Base-by-base conservation (phyloP, 2,797 vertebrate species). In the Onychomys leucogaster region DNA sequence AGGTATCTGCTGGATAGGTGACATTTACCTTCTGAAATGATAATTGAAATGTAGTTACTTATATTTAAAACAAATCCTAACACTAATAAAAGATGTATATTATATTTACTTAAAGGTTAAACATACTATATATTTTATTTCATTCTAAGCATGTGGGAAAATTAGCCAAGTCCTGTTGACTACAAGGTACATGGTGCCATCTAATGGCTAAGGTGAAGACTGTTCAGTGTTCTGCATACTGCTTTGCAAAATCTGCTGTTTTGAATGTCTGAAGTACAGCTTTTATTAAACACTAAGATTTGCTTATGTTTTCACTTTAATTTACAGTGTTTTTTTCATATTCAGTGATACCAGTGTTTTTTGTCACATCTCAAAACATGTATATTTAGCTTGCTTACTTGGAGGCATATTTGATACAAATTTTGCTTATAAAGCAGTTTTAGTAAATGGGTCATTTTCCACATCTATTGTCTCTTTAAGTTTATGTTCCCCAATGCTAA, bases 151-250 rank as follows among this genome's bases (percentile, higher is more conserved):
- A 61, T n/a, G 0, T 52, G 21, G 6, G 34, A 17, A 27, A 91
- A 77, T 97, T 55, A 87, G 80, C 55, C 3, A 63, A 87, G 55
- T 80, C 91, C 46, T 29, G 3, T 76, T 94, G 91, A 76, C 65
- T 93, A 75, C 61, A 93, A 97, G 96, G 78, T 77, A 11, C 43
- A 46, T 97, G 95, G 95, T 93, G 98, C 98, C 98, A 98, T 97
- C 98, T 98, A 98, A 96, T 97, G 98, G 97, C 85, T 97, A 78
- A 94, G 86, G 69, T 83, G 59, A 94, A 90, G 95, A 97, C 80
- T 95, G 14, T 85, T 78, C 87, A 23, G 89, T 83, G 94, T 86
- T 71, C 46, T 75, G n/a, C 52, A 61, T 37, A 85, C 10, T 57
- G 34, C 71, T 93, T 61, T 87, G 32, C 69, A 41, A 75, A 67